Evolutionary conservation across 2,797 vertebrate genomes (phyloP), one percentile per base, ranked within the genome.

Genomic region (Falco biarmicus): DNA sequence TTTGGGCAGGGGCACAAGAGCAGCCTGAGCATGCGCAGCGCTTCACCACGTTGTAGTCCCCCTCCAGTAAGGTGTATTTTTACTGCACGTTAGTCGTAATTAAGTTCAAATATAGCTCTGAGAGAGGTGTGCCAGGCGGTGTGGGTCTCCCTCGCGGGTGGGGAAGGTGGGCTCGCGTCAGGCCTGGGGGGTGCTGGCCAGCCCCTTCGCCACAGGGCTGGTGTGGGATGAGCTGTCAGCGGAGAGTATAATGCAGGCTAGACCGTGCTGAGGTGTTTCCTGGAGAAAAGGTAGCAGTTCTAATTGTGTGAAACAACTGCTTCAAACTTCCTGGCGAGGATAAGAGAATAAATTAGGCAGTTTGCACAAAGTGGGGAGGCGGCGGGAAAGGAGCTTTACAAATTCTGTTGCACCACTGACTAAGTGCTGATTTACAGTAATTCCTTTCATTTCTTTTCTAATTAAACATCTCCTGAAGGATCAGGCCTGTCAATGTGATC

Each of bases 391-490:
- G 71, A 90, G 48, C 81, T 93, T 90, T 94, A 80, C 53, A 71
- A 70, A 89, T 90, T 93, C 83, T 74, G 74, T 63, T 74, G 83
- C 86, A 77, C 90, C 45, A 32, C 86, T 79, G 82, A 96, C 88
- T 95, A 96, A 97, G 92, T 87, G 91, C 96, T 96, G 94, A 96
- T 97, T 97, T 97, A 97, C 95, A 98, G 96, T 96, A 96, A 96
- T 97, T 96, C 94, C 87, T 96, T 97, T 94, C 93, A 95, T 97
- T 98, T 97, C 93, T 82, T 94, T 97, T 95, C 93, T 96, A 98
- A 98, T 98, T 98, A 98, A 98, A 98, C 95, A 97, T 97, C 89
- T 96, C 95, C 96, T 94, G 95, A 71, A 96, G 93, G 96, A 96
- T 97, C 76, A 95, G 88, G 90, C 82, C 93, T 97, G 95, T 97